phyloP scores from a whole-genome alignment of 2,113 vertebrate genomes.

The Eptesicus fuscus region DNA sequence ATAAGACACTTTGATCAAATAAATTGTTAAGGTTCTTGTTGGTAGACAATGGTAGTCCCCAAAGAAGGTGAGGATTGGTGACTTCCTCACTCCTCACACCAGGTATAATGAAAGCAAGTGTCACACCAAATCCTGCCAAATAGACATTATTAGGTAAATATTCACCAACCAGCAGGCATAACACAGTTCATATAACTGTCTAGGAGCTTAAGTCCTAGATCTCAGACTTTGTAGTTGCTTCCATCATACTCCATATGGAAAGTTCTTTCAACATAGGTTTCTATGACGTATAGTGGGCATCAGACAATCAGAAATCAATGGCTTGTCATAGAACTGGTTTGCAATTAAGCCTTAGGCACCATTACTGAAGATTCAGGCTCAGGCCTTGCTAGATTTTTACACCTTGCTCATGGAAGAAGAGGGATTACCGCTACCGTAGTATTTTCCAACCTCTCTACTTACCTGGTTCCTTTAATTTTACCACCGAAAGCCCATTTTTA shows the following conservation, averaged over 20 bases:
- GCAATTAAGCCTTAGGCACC: neutral
- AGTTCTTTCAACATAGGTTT: neutral
- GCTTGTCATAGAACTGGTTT: neutral
- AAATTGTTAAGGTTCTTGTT: neutral
- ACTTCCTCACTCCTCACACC: neutral
- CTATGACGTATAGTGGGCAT: neutral
- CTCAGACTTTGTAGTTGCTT: neutral
- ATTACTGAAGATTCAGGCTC: neutral
- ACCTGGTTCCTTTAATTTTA: neutral
- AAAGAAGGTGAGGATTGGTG: neutral
- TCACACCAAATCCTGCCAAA: neutral
- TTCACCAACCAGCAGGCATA: neutral
- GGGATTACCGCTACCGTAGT: no score
- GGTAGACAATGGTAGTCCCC: neutral
- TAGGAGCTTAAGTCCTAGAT: neutral
- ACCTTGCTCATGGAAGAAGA: neutral
- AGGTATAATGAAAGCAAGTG: neutral
- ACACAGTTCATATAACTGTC: neutral
- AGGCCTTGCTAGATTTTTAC: neutral
- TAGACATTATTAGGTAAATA: neutral
- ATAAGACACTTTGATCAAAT: neutral
- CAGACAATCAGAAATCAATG: neutral
- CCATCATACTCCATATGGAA: neutral
- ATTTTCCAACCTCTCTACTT: neutral
- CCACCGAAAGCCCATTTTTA: constrained; percentile 9